These are phyloP conservation scores for Porites evermanni DNA, from an alignment of 92 coral and sea anemone genomes.

Conservation along the genomic window DNA sequence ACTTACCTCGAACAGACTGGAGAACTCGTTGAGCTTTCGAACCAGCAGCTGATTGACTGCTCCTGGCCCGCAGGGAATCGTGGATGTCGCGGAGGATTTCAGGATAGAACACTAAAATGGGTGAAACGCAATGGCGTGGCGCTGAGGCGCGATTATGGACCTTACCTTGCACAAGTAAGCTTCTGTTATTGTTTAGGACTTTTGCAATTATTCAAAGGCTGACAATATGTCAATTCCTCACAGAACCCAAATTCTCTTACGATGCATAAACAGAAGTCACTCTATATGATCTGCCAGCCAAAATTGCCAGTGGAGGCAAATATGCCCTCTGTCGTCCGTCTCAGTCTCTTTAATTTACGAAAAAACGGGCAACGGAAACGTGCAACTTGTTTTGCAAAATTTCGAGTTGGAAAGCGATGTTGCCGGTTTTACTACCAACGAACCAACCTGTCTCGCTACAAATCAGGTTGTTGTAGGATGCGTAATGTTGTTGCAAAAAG, in stretches of 20 bases:
- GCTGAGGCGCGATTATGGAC: constrained; percentile 80
- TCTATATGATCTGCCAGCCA: background rate
- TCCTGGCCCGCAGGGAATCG: constrained; percentile 93
- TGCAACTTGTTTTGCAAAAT: too few species aligned
- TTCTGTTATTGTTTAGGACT: background rate
- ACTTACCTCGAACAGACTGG: constrained; percentile 66
- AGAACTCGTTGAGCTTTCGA: constrained; percentile 81
- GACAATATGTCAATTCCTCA: too few species aligned
- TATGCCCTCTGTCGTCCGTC: too few species aligned
- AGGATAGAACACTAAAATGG: constrained; percentile 87
- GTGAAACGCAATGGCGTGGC: constrained; percentile 89
- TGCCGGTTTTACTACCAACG: too few species aligned
- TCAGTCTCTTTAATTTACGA: too few species aligned
- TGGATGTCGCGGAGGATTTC: constrained; percentile 97
- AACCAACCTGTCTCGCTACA: too few species aligned
- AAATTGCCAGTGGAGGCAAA: too few species aligned
- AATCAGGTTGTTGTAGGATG: too few species aligned
- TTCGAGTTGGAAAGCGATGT: too few species aligned
- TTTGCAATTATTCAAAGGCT: background rate
- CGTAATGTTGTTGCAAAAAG: too few species aligned
- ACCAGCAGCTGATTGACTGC: constrained; percentile 92
- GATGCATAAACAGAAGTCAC: background rate
- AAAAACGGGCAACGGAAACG: too few species aligned
- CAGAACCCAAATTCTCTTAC: too few species aligned
- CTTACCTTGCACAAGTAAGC: constrained; percentile 90